Percentiles rank a stretch among this genome's conserved stretches.
These are phyloP conservation scores for Hesperia comma DNA, from an alignment of 2,888 invertebrate genomes.

Conservation along the genomic window DNA sequence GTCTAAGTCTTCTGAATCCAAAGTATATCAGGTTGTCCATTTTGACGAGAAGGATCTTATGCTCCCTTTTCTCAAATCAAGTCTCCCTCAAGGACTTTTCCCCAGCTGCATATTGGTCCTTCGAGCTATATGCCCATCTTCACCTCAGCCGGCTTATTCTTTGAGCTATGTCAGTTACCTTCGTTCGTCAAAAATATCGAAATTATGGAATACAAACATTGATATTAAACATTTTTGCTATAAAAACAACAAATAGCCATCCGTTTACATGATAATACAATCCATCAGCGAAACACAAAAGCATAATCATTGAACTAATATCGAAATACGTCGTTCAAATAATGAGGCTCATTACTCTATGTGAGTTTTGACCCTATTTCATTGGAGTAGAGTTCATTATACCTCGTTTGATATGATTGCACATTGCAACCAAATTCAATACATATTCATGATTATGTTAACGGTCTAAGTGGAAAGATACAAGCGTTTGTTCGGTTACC, in stretches of 20 bases:
- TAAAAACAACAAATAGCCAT: not conserved
- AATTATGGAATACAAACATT: too few relatives aligned
- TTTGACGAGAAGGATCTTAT: too few relatives aligned
- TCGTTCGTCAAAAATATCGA: too few relatives aligned
- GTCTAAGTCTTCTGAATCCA: too few relatives aligned
- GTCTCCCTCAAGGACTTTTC: too few relatives aligned
- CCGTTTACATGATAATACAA: constrained; percentile 28
- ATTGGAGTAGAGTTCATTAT: not conserved
- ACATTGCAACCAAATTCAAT: constrained; percentile 25
- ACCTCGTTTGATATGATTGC: not conserved
- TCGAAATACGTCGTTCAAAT: constrained; percentile 9
- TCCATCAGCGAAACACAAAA: constrained; percentile 15
- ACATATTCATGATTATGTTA: constrained; percentile 27
- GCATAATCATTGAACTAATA: constrained; percentile 25
- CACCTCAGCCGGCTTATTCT: too few relatives aligned
- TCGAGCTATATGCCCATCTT: too few relatives aligned
- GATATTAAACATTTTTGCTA: not conserved
- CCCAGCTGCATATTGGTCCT: too few relatives aligned
- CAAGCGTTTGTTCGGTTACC: not conserved
- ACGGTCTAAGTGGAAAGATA: not conserved
- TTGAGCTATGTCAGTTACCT: too few relatives aligned
- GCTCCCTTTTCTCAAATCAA: too few relatives aligned
- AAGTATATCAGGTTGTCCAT: too few relatives aligned
- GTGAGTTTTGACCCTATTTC: constrained; percentile 17
- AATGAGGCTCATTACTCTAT: not conserved